A percentile compares a stretch with the other conserved stretches of the same genome.
Evolutionary conservation across 2,888 invertebrate genomes (phyloP).

Genomic region (Caenorhabditis sp.): DNA sequence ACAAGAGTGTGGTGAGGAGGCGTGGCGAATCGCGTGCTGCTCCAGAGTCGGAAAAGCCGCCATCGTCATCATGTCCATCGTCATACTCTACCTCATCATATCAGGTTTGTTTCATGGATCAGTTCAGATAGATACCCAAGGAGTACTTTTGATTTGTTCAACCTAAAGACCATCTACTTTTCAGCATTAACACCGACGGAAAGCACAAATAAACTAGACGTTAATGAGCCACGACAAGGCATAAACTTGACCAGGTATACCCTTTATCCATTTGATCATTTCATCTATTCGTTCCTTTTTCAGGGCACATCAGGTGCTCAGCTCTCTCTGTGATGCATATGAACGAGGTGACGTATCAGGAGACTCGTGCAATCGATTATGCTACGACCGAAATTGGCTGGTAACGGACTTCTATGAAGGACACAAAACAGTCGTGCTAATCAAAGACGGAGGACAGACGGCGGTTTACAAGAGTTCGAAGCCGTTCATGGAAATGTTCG

Average conservation of each 20-base stretch:
- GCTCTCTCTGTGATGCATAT: constrained; percentile 70
- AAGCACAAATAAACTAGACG: constrained; percentile 19
- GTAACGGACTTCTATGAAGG: constrained; percentile 74
- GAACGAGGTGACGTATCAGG: constrained; percentile 68
- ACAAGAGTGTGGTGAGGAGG: constrained; percentile 58
- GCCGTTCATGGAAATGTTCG: constrained; percentile 67
- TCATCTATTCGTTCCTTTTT: constrained; percentile 21
- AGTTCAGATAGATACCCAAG: no score
- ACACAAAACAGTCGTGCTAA: constrained; percentile 71
- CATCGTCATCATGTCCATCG: constrained; percentile 48
- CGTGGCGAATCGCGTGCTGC: constrained; percentile 61
- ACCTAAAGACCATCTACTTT: background rate
- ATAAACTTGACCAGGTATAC: constrained; percentile 51
- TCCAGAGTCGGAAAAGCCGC: constrained; percentile 65
- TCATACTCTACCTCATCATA: constrained; percentile 53
- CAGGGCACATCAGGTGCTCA: constrained; percentile 72
- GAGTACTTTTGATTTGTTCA: constrained; percentile 6
- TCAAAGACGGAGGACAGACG: constrained; percentile 74
- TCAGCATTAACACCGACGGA: constrained; percentile 40
- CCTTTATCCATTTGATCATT: background rate
- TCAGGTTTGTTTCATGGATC: constrained; percentile 26
- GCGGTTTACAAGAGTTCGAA: constrained; percentile 74
- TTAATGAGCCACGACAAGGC: constrained; percentile 41
- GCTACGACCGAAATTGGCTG: constrained; percentile 70
- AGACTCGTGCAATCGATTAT: constrained; percentile 76